Percentiles rank a stretch among this genome's conserved stretches.
phyloP scores from a whole-genome alignment of 2,888 invertebrate species.

The Orthosia gothica region DNA sequence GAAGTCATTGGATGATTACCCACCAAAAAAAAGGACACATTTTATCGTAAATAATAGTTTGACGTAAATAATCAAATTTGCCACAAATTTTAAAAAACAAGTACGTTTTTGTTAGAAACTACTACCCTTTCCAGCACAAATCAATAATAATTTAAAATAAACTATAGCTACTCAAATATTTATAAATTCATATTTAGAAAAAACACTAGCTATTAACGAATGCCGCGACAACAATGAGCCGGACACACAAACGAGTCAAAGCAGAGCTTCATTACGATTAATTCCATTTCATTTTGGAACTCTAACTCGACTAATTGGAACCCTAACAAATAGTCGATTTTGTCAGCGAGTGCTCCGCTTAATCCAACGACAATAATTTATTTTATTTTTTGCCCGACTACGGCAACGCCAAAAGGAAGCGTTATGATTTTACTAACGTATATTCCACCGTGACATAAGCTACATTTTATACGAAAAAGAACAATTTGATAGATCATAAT shows the following conservation, averaged over 20 bases:
- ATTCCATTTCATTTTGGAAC: constrained; percentile 56
- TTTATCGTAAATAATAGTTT: not conserved
- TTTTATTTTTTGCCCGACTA: not conserved
- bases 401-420: not conserved
- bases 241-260: constrained; percentile 36
- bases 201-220: constrained; percentile 17
- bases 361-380: constrained; percentile 22
- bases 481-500: too few relatives aligned
- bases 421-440: not conserved
- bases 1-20: too few relatives aligned
- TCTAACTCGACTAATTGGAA: constrained; percentile 43
- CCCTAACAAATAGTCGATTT: constrained; percentile 38
- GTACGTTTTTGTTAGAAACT: not conserved
- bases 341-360: constrained; percentile 19
- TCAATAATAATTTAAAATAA: not conserved
- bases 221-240: constrained; percentile 19
- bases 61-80: not conserved
- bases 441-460: not conserved
- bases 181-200: not conserved
- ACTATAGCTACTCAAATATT: not conserved
- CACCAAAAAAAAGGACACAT: too few relatives aligned
- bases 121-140: not conserved
- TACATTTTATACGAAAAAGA: too few relatives aligned
- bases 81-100: not conserved
- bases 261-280: constrained; percentile 48